These are phyloP conservation scores for Falco cherrug DNA, from an alignment of 2,797 vertebrate genomes.

Conservation along the genomic window DNA sequence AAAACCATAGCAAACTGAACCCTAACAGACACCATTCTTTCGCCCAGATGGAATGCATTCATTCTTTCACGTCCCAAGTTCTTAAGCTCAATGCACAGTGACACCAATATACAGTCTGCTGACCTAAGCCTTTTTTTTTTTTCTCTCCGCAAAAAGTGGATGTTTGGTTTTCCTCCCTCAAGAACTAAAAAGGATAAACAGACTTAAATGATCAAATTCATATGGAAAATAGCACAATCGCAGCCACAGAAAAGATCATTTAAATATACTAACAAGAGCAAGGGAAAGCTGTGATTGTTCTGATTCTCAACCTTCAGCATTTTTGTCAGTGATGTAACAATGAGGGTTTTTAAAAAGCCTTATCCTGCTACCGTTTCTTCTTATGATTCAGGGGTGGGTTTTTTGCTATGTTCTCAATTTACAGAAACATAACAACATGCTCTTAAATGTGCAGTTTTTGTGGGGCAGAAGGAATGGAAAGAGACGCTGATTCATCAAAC, in stretches of 20 bases:
- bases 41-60: constrained; percentile 14
- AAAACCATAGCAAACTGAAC: constrained; percentile 38
- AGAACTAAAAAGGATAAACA: neutral
- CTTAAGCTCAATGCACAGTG: neutral
- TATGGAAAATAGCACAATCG: neutral
- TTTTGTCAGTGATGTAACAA: neutral
- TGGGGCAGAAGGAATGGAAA: constrained; percentile 8
- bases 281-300: neutral
- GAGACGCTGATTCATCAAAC: constrained; percentile 41
- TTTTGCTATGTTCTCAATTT: constrained; percentile 5
- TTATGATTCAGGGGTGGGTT: neutral
- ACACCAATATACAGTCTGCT: constrained; percentile 22
- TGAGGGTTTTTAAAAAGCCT: neutral
- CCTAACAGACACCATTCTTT: constrained; percentile 23
- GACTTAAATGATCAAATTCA: neutral
- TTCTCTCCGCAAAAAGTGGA: neutral
- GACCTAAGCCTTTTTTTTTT: neutral
- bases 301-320: neutral
- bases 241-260: neutral
- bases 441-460: constrained; percentile 39
- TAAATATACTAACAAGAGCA: neutral
- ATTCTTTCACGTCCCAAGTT: constrained; percentile 21
- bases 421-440: constrained; percentile 37
- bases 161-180: neutral
- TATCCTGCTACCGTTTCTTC: neutral